Base-by-base conservation (phyloP, 2,797 vertebrate genomes). In the Podarcis lilfordi region DNA sequence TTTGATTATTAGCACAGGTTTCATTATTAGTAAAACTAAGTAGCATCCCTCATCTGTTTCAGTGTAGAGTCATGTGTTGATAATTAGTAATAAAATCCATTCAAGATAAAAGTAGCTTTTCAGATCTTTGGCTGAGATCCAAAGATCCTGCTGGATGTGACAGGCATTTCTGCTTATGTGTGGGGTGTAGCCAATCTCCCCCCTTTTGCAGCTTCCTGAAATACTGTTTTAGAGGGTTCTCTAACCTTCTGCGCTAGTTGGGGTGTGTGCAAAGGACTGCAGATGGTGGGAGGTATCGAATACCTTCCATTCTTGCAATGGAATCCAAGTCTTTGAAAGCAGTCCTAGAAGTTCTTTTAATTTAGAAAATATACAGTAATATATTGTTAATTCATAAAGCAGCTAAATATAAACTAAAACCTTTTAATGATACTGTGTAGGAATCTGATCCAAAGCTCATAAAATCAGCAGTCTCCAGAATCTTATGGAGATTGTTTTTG, bases 1-100 rank as follows among this genome's bases (percentile, higher is more conserved):
- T 64, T 27, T 15, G 59, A n/a, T 9, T 6, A 0, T 0, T 2
- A 50, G 10, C 0, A 1, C 1, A 17, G 17, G 0, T 5, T 17
- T 1, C 3, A 37, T 29, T 50, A 64, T 2, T 4, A 45, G 71
- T 43, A 2, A 0, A 21, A 64, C 27, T 74, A 29, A 61, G 71
- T 5, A 59, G 61, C 32, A 19, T 25, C 11, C 50, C 1, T 76
- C 7, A 35, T 74, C 25, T 32, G 19, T 85, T 85, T 85, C 35
- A 76, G 4, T 86, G 15, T 55, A 32, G 43, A 45, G 13, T 8
- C 66, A 9, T 59, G 11, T 55, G 19, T 35, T 55, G 27, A 55
- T 72, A 74, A 45, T 13, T 21, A 29, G 17, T 61, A 35, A 69
- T 32, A 7, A 50, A 68, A 66, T 68, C 35, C n/a, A 35, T 55